phyloP scores from a whole-genome alignment of 92 coral and sea anemone genomes.

The Pocillopora meandrina region DNA sequence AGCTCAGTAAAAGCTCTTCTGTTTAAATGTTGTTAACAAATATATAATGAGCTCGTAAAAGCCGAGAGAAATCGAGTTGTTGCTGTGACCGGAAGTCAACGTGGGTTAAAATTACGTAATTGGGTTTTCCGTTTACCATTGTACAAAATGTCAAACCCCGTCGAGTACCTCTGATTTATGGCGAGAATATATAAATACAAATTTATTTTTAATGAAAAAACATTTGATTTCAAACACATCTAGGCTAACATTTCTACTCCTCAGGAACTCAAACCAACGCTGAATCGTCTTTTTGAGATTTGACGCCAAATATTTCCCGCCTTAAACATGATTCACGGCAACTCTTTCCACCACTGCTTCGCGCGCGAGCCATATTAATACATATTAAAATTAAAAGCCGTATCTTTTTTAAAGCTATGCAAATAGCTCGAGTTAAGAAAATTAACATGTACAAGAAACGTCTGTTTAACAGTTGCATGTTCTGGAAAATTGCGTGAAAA shows the following conservation, averaged over 20 bases:
- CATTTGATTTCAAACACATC: not conserved
- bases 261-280: too few relatives aligned
- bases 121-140: not conserved
- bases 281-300: not conserved
- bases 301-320: conserved; percentile 39
- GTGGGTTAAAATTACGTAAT: not conserved
- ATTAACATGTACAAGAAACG: not conserved
- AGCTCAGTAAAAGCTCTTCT: not conserved
- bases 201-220: not conserved
- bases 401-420: not conserved
- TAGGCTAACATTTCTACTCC: too few relatives aligned
- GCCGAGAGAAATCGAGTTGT: not conserved
- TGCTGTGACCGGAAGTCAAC: not conserved
- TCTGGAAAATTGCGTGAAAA: conserved; percentile 3
- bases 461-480: not conserved
- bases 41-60: not conserved
- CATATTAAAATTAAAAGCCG: not conserved
- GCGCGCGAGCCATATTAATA: not conserved
- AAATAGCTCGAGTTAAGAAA: not conserved
- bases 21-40: not conserved
- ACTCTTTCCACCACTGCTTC: not conserved
- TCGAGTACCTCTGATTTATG: conserved; percentile 2
- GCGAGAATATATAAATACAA: not conserved
- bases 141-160: not conserved
- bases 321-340: not conserved